Percentiles rank a stretch among this genome's conserved stretches.
Conservation (phyloP, 2,113 vertebrate genomes). For the Donacobius atricapilla region DNA sequence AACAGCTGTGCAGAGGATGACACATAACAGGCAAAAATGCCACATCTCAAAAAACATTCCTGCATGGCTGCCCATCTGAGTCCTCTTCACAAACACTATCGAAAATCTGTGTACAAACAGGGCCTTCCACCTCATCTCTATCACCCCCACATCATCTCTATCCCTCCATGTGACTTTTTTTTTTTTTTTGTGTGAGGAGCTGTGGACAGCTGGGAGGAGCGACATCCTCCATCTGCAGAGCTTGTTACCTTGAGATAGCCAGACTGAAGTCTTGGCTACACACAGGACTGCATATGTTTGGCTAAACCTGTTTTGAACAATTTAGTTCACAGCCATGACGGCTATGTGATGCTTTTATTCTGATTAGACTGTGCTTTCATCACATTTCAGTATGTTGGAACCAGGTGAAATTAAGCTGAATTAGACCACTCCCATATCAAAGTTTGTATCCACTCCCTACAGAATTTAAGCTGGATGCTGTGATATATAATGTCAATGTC, state of each 20-base stretch:
- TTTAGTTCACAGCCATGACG: constrained; percentile 25
- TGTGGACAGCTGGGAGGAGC: neutral
- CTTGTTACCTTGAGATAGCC: constrained; percentile 30
- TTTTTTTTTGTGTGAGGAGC: neutral
- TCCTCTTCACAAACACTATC: neutral
- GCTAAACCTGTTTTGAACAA: constrained; percentile 28
- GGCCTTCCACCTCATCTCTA: neutral
- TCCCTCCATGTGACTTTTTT: neutral
- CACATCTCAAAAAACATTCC: neutral
- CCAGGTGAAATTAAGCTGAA: neutral
- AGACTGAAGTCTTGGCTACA: constrained; percentile 44
- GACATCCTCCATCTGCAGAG: constrained; percentile 11
- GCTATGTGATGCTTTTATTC: neutral
- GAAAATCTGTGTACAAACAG: neutral
- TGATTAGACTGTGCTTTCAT: neutral
- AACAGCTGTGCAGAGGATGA: neutral
- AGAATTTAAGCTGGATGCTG: neutral
- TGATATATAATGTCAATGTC: neutral
- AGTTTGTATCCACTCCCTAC: neutral
- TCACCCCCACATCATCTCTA: neutral
- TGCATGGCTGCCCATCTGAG: neutral
- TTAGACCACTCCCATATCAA: neutral
- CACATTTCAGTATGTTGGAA: neutral
- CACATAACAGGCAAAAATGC: neutral
- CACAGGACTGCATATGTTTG: constrained; percentile 25